phyloP scores from a whole-genome alignment of 2,888 invertebrate species.

The Elmis aenea region DNA sequence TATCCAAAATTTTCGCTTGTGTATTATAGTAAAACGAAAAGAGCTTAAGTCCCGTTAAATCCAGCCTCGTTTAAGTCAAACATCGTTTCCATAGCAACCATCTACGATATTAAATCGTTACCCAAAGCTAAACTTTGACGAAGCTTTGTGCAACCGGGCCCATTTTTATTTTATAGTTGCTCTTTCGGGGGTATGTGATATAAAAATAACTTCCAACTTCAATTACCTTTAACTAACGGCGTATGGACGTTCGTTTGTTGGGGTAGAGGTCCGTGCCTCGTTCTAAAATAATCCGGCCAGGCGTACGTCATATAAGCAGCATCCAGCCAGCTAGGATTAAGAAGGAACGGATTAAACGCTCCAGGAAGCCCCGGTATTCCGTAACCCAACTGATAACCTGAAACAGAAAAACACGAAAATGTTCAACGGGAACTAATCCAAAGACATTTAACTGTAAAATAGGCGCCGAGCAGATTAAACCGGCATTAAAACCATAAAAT shows the following conservation, averaged over 20 bases:
- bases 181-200: too few relatives aligned
- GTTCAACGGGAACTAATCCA: slow-evolving; percentile 1
- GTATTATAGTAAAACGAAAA: too few relatives aligned
- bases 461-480: slow-evolving; percentile 9
- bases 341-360: slow-evolving; percentile 70
- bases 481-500: slow-evolving; percentile 6
- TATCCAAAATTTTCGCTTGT: too few relatives aligned
- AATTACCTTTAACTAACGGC: slow-evolving; percentile 57
- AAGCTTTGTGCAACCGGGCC: too few relatives aligned
- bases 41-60: too few relatives aligned
- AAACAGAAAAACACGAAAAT: slow-evolving; percentile 32
- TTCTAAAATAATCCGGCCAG: slow-evolving; percentile 65
- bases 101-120: too few relatives aligned
- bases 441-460: slow-evolving; percentile 6
- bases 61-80: too few relatives aligned
- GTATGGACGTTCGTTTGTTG: slow-evolving; percentile 43
- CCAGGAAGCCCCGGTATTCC: slow-evolving; percentile 57
- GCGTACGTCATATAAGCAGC: slow-evolving; percentile 75
- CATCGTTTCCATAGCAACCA: too few relatives aligned
- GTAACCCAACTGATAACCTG: slow-evolving; percentile 77
- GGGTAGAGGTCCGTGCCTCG: slow-evolving; percentile 45
- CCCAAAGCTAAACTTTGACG: too few relatives aligned
- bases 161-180: too few relatives aligned
- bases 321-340: slow-evolving; percentile 82
- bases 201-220: neutral